Conservation (phyloP, 2,113 vertebrate genomes). For the Aegotheles bennettii region DNA sequence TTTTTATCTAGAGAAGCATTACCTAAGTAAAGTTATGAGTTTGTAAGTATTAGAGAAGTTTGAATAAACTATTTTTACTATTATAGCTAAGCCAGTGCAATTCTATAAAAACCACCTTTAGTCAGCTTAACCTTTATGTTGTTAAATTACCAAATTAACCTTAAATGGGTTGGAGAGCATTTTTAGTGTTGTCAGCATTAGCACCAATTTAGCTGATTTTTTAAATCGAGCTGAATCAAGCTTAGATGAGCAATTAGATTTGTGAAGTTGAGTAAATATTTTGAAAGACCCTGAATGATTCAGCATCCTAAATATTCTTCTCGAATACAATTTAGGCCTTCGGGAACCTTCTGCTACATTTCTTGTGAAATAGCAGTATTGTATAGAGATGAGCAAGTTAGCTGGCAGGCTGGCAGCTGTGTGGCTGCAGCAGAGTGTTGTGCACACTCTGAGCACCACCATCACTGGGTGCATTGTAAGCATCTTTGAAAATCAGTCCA, state of each 20-base stretch:
- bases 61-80: neutral
- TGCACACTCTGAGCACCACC: neutral
- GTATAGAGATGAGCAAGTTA: neutral
- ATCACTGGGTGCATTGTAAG: neutral
- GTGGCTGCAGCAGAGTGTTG: neutral
- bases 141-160: slow-evolving; percentile 7
- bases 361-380: neutral
- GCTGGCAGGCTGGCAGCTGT: neutral
- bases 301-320: neutral
- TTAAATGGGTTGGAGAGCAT: neutral
- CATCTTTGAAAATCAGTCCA: neutral
- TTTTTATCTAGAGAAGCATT: neutral
- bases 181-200: neutral
- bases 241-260: neutral
- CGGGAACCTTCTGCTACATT: neutral
- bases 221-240: neutral
- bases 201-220: slow-evolving; percentile 1
- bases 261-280: neutral
- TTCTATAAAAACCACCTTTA: neutral
- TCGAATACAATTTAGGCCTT: neutral
- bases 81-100: neutral
- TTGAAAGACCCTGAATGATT: neutral
- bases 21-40: neutral
- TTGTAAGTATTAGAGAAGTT: neutral
- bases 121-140: neutral